These are phyloP conservation scores for Plutomurus gul DNA, from an alignment of 1,140 invertebrate species.

Conservation along the genomic window DNA sequence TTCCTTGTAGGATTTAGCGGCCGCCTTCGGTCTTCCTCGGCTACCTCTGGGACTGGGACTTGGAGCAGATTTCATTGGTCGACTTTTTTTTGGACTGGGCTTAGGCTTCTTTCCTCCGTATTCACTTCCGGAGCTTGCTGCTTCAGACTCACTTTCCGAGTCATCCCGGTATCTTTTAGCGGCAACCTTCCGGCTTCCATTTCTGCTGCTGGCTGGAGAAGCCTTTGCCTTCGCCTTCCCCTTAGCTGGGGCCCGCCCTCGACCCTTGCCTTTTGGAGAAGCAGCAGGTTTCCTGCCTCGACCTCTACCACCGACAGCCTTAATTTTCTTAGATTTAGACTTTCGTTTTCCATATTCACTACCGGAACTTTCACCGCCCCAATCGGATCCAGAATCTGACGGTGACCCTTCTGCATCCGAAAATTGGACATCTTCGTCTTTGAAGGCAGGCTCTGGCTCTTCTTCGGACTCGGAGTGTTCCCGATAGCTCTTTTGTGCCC, in stretches of 20 bases:
- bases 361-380: slow-evolving; percentile 39
- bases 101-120: slow-evolving; percentile 44
- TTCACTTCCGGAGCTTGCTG: slow-evolving; percentile 48
- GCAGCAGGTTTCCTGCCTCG: slow-evolving; percentile 1
- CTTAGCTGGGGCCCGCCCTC: slow-evolving; percentile 24
- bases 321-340: neutral
- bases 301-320: slow-evolving; percentile 27
- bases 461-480: slow-evolving; percentile 34
- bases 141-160: slow-evolving; percentile 30
- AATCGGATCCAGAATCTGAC: slow-evolving; percentile 35
- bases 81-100: slow-evolving; percentile 28
- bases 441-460: neutral
- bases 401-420: slow-evolving; percentile 12
- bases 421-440: slow-evolving; percentile 33
- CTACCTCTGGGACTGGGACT: neutral
- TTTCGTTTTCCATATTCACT: slow-evolving; percentile 51
- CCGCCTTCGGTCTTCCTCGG: slow-evolving; percentile 9
- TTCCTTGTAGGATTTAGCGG: slow-evolving; percentile 35
- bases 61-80: slow-evolving; percentile 26
- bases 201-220: slow-evolving; percentile 14
- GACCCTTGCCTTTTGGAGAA: slow-evolving; percentile 16
- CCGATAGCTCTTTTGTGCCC: slow-evolving; percentile 26
- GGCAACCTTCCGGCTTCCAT: slow-evolving; percentile 11
- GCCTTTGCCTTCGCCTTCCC: neutral
- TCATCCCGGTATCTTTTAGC: neutral